Conservation (phyloP, 2,797 vertebrate species). For the Delichon dasypus region DNA sequence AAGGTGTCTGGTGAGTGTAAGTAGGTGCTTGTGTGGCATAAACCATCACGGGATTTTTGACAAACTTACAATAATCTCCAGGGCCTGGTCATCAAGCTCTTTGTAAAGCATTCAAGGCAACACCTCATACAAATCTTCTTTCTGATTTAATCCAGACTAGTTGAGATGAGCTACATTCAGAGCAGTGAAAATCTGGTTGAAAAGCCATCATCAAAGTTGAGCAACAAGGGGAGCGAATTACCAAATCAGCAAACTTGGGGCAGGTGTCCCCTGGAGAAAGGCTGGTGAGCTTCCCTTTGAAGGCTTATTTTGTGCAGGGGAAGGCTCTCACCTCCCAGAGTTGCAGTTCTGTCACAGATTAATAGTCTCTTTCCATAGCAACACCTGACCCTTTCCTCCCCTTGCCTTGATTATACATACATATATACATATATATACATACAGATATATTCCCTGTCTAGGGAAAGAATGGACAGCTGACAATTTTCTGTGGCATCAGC, state of each 20-base stretch:
- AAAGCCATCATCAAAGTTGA: background rate
- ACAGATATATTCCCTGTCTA: background rate
- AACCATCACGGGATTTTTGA: background rate
- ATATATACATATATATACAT: conserved; percentile 16
- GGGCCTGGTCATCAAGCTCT: background rate
- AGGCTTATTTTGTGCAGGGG: background rate
- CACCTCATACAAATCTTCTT: background rate
- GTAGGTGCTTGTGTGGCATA: background rate
- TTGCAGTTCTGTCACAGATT: background rate
- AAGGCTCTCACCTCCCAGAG: background rate
- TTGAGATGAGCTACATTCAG: background rate
- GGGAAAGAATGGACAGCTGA: conserved; percentile 20
- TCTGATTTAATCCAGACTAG: background rate
- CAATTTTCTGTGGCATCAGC: conserved; percentile 19
- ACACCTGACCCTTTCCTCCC: conserved; percentile 38
- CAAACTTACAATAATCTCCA: background rate
- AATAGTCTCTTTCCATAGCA: conserved; percentile 50
- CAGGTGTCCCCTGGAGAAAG: background rate
- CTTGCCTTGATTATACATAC: conserved; percentile 31
- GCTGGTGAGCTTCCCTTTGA: background rate
- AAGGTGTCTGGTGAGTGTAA: background rate
- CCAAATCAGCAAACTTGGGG: background rate
- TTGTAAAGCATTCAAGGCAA: background rate
- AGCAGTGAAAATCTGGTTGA: background rate
- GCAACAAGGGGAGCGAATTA: background rate